phyloP scores from a whole-genome alignment of 2,797 vertebrate species.

The Lates japonicus region DNA sequence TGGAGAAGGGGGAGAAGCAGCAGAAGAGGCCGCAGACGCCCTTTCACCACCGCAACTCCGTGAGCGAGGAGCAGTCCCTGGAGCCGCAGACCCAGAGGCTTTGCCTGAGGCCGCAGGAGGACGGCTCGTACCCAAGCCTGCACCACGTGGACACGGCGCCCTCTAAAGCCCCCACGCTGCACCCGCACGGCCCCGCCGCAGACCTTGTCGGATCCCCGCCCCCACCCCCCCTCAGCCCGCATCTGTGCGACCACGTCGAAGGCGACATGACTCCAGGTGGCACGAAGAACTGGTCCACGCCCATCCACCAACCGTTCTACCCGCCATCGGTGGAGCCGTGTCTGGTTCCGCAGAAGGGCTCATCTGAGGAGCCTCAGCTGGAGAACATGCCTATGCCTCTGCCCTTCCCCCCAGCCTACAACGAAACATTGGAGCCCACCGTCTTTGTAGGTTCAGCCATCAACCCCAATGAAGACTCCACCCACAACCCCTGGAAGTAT shows the following conservation, averaged over 20 bases:
- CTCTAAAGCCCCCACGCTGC: constrained; percentile 93
- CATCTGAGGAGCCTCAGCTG: constrained; percentile 89
- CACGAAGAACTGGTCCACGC: constrained; percentile 94
- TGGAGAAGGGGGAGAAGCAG: constrained; percentile 97
- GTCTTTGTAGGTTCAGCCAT: constrained; percentile 93
- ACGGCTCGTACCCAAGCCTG: constrained; percentile 92
- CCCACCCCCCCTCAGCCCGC: constrained; percentile 97
- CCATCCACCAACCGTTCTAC: constrained; percentile 96
- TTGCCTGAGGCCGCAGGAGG: constrained; percentile 90
- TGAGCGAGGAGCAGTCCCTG: constrained; percentile 92
- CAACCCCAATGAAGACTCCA: constrained; percentile 90
- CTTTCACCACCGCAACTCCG: constrained; percentile 95
- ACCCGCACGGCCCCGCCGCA: constrained; percentile 86
- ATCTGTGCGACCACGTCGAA: constrained; percentile 93
- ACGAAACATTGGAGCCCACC: constrained; percentile 91
- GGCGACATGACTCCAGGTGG: constrained; percentile 84
- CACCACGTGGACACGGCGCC: constrained; percentile 88
- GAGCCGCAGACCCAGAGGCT: constrained; percentile 94
- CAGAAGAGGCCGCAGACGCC: constrained; percentile 97
- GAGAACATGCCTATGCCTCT: constrained; percentile 89
- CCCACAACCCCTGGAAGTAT: constrained; percentile 95
- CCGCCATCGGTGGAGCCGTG: constrained; percentile 95
- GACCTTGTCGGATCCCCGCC: constrained; percentile 93
- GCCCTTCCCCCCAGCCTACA: constrained; percentile 87
- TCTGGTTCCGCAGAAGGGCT: constrained; percentile 91